phyloP scores from a whole-genome alignment of 2,888 invertebrate genomes.

The Hemistola chrysoprasaria region DNA sequence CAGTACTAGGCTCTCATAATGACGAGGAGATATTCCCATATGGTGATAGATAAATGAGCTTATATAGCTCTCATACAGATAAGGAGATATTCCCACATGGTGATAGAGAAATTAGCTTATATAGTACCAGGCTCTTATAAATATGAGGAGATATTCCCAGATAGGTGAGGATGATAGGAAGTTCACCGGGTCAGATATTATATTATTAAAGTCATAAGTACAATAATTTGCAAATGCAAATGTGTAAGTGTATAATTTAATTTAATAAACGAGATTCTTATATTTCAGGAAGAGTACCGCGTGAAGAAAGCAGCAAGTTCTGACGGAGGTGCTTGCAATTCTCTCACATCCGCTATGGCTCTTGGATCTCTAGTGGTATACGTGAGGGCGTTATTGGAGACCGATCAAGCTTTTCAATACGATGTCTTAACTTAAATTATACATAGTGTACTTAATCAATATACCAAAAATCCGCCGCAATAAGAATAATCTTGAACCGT shows the following conservation, averaged over 20 bases:
- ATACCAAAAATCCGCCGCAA: too few species aligned
- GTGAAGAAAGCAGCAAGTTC: conserved; percentile 65
- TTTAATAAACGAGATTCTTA: conserved; percentile 2
- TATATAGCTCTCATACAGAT: too few species aligned
- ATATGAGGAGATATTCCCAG: too few species aligned
- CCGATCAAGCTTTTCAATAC: conserved; percentile 74
- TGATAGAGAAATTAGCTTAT: too few species aligned
- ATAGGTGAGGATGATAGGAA: too few species aligned
- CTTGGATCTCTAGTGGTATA: conserved; percentile 64
- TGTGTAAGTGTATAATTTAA: conserved; percentile 1
- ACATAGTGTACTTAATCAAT: not conserved
- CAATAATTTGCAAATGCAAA: conserved; percentile 3
- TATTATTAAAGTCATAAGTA: not conserved
- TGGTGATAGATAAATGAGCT: too few species aligned
- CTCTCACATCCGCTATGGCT: conserved; percentile 71
- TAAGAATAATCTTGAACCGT: too few species aligned
- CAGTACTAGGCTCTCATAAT: too few species aligned
- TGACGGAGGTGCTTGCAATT: conserved; percentile 70
- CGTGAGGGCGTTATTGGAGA: conserved; percentile 66
- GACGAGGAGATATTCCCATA: too few species aligned
- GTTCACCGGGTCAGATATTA: not conserved
- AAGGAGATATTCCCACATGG: too few species aligned
- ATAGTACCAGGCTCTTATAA: too few species aligned
- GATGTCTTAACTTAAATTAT: conserved; percentile 56
- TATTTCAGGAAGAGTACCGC: conserved; percentile 62